Conservation (phyloP, 2,113 vertebrate genomes). For the Symphodus melops region DNA sequence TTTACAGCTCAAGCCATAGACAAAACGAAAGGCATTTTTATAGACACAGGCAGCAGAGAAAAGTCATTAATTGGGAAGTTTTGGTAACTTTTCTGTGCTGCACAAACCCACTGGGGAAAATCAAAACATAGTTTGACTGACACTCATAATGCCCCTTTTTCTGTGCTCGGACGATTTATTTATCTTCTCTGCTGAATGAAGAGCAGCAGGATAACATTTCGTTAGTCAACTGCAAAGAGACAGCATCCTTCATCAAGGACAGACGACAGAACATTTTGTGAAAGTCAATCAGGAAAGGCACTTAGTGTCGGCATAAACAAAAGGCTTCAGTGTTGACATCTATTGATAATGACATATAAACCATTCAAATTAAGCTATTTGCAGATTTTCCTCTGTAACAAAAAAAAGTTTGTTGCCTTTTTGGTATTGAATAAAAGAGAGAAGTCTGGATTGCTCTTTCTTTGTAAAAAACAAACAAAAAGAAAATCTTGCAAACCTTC, state of each 20-base stretch:
- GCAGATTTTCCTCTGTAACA: too few relatives aligned
- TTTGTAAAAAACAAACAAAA: too few relatives aligned
- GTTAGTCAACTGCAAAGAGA: conserved; percentile 5
- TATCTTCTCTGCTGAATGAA: not conserved
- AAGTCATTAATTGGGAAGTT: conserved; percentile 32
- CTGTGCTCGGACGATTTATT: conserved; percentile 20
- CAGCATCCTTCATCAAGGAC: not conserved
- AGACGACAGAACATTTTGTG: not conserved
- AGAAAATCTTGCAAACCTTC: too few relatives aligned
- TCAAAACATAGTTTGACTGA: conserved; percentile 34
- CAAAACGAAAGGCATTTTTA: conserved; percentile 12
- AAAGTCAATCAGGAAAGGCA: not conserved
- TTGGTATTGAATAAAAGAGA: too few relatives aligned
- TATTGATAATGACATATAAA: not conserved
- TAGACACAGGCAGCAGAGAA: not conserved
- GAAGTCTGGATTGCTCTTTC: too few relatives aligned
- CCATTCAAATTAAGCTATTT: not conserved
- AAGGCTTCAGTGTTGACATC: not conserved
- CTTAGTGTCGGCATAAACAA: not conserved
- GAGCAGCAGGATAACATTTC: conserved; percentile 10
- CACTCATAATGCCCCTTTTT: conserved; percentile 3
- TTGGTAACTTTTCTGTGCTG: conserved; percentile 16
- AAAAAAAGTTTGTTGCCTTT: too few relatives aligned
- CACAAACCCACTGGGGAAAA: conserved; percentile 3
- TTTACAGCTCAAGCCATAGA: conserved; percentile 2